phyloP scores from a whole-genome alignment of 1,140 invertebrate genomes.

The Dendroctonus valens region DNA sequence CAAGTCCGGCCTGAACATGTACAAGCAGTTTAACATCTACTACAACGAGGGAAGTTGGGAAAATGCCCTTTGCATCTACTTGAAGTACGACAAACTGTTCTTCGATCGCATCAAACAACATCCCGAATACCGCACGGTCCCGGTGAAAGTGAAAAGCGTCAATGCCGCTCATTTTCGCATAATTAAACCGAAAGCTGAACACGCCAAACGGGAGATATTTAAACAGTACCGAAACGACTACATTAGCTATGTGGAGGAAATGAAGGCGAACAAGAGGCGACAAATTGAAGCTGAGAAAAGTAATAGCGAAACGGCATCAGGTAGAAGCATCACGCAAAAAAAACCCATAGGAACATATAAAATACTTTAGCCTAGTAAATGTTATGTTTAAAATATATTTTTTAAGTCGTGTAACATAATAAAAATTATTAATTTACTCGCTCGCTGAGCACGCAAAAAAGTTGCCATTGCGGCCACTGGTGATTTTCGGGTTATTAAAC shows the following conservation, averaged over 20 bases:
- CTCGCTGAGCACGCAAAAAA: too few species aligned
- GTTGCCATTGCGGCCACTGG: too few species aligned
- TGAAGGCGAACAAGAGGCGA: slow-evolving; percentile 1
- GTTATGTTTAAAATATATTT: background rate
- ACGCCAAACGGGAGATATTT: slow-evolving; percentile 8
- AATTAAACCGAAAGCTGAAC: slow-evolving; percentile 23
- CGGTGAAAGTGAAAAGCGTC: slow-evolving; percentile 20
- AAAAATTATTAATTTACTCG: too few species aligned
- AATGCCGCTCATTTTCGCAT: slow-evolving; percentile 19
- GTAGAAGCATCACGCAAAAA: background rate
- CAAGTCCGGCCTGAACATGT: slow-evolving; percentile 27
- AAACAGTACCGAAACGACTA: slow-evolving; percentile 14
- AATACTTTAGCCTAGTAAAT: background rate
- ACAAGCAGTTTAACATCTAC: slow-evolving; percentile 22
- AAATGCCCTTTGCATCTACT: slow-evolving; percentile 20
- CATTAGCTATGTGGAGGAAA: slow-evolving; percentile 1
- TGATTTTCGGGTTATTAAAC: too few species aligned
- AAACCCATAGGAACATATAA: background rate
- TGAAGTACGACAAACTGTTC: slow-evolving; percentile 24
- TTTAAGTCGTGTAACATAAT: too few species aligned
- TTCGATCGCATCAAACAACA: slow-evolving; percentile 24
- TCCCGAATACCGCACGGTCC: slow-evolving; percentile 12
- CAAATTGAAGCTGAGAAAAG: background rate
- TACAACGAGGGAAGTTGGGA: slow-evolving; percentile 17
- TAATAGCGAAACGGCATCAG: background rate